Conservation (phyloP, 2,888 invertebrate genomes). For the Leptopterna dolabrata region DNA sequence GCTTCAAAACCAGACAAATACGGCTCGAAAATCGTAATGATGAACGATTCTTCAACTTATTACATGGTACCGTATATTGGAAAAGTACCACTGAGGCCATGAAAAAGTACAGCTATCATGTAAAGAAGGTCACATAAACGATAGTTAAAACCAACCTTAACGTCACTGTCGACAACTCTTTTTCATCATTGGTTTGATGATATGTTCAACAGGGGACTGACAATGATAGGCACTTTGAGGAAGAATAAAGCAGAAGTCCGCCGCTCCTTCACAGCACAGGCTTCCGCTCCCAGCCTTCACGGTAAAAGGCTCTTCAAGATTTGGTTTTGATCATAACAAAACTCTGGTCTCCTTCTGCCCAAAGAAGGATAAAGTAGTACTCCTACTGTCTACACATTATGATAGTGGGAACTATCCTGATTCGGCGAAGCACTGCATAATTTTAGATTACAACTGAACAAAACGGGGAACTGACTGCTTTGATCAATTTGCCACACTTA, state of each 20-base stretch:
- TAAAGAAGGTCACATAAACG: constrained; percentile 38
- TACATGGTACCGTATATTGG: constrained; percentile 47
- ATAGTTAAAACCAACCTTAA: constrained; percentile 42
- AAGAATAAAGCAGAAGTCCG: constrained; percentile 45
- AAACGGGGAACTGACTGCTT: constrained; percentile 63
- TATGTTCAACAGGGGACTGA: constrained; percentile 32
- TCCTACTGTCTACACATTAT: constrained; percentile 33
- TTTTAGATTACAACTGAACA: constrained; percentile 62
- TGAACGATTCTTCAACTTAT: constrained; percentile 36
- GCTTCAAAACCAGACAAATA: constrained; percentile 9
- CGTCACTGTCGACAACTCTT: constrained; percentile 47
- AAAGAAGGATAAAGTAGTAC: constrained; percentile 26
- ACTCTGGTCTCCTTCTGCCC: constrained; percentile 60
- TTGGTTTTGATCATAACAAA: constrained; percentile 29
- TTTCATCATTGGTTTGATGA: constrained; percentile 45
- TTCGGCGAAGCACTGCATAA: constrained; percentile 60
- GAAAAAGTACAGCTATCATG: constrained; percentile 35
- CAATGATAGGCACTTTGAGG: constrained; percentile 43
- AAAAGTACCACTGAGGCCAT: not conserved
- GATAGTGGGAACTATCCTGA: not conserved
- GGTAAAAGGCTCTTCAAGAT: constrained; percentile 11
- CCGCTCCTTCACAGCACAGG: constrained; percentile 49
- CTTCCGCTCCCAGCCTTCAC: too few relatives aligned
- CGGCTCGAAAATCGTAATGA: constrained; percentile 25
- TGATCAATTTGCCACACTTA: constrained; percentile 63